Conservation (phyloP, 2,113 vertebrate species). For the Pristiophorus japonicus region DNA sequence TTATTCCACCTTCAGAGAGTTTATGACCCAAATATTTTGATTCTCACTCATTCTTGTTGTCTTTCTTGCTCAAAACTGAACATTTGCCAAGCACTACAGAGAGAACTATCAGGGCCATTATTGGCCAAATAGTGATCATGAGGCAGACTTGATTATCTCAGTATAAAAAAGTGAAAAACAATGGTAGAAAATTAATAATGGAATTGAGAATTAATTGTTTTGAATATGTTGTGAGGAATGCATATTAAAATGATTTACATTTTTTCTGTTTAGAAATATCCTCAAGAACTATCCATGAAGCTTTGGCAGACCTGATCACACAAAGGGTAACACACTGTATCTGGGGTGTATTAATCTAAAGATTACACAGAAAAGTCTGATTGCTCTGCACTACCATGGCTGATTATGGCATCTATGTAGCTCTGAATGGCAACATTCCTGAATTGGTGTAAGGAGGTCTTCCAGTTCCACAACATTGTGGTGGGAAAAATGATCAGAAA, state of each 20-base stretch:
- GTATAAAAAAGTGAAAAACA: not conserved
- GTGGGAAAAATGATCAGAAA: not conserved
- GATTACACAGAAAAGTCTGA: not conserved
- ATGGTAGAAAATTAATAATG: not conserved
- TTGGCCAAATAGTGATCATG: not conserved
- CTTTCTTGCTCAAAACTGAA: not conserved
- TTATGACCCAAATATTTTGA: not conserved
- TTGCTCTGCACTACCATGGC: not conserved
- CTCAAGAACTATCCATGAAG: not conserved
- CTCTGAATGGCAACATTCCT: not conserved
- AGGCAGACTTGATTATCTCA: not conserved
- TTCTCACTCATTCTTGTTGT: not conserved
- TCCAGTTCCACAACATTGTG: constrained; percentile 15
- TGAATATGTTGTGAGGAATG: not conserved
- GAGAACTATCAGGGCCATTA: not conserved
- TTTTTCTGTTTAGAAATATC: not conserved
- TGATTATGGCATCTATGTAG: not conserved
- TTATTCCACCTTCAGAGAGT: not conserved
- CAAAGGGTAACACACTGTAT: not conserved
- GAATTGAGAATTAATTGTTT: not conserved
- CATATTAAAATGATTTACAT: not conserved
- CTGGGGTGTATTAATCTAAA: not conserved
- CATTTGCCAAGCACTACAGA: not conserved
- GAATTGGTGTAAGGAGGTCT: not conserved
- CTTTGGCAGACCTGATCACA: not conserved